Conservation (phyloP, 2,797 vertebrate species). For the Allenopithecus nigroviridis region DNA sequence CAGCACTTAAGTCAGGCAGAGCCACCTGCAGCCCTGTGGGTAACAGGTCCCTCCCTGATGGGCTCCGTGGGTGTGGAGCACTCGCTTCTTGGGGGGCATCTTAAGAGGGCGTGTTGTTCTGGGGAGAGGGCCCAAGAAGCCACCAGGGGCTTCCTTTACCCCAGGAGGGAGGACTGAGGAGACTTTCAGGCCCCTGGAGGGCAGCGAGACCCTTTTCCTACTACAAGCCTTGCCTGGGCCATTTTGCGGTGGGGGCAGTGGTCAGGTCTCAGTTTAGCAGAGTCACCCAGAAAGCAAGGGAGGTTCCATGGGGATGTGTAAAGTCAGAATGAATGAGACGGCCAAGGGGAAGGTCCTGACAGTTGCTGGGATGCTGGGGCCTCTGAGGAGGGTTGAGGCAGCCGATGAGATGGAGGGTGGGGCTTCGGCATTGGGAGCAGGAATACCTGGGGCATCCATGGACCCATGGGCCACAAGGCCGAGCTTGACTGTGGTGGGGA, state of each 20-base stretch:
- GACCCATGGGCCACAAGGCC: background rate
- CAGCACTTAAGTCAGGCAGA: accelerated
- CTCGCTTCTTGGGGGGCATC: accelerated
- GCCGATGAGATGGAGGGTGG: accelerated
- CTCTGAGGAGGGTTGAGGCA: background rate
- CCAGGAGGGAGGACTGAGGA: accelerated
- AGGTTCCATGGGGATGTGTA: accelerated
- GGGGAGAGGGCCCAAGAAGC: background rate
- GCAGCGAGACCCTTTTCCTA: too few species aligned
- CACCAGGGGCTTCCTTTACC: background rate
- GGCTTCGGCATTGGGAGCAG: background rate
- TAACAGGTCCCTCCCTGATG: background rate
- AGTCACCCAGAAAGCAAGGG: background rate
- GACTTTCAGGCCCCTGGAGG: background rate
- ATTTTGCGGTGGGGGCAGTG: background rate
- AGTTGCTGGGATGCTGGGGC: background rate
- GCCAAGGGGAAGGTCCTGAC: too few species aligned
- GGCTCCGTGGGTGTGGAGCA: background rate
- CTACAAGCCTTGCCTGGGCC: accelerated
- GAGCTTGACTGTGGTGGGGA: background rate
- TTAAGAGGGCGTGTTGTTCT: accelerated
- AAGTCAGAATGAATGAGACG: background rate
- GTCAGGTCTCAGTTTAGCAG: background rate
- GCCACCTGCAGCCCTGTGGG: background rate
- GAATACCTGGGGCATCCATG: background rate